Evolutionary conservation across 2,113 vertebrate genomes (phyloP).

Genomic region (Anoura caudifer): DNA sequence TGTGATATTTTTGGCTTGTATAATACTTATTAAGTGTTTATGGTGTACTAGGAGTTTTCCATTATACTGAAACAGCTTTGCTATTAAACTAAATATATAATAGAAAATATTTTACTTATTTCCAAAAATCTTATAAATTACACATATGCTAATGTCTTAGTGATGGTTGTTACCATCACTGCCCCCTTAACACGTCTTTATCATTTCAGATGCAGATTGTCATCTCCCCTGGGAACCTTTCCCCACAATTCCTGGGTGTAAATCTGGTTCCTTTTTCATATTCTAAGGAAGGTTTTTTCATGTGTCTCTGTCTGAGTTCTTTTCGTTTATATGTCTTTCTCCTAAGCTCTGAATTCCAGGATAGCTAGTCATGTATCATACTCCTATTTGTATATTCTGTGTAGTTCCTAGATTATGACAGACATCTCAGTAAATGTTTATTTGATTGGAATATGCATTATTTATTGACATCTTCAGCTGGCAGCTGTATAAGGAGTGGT

Average conservation of each 20-base stretch:
- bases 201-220: background rate
- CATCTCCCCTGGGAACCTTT: background rate
- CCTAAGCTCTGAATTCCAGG: background rate
- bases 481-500: background rate
- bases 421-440: background rate
- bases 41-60: background rate
- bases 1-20: background rate
- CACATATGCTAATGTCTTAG: background rate
- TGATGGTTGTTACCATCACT: background rate
- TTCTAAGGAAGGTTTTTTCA: background rate
- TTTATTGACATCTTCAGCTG: background rate
- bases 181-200: background rate
- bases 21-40: slow-evolving; percentile 4
- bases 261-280: background rate
- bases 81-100: background rate
- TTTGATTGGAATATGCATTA: background rate
- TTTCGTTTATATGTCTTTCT: slow-evolving; percentile 17
- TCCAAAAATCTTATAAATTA: background rate
- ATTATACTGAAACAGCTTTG: slow-evolving; percentile 11
- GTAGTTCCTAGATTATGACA: background rate
- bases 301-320: background rate
- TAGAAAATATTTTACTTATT: background rate
- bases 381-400: background rate
- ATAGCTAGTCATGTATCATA: background rate
- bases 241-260: background rate